These are phyloP conservation scores for Caenorhabditis tropicalis DNA, from an alignment of 1,140 invertebrate genomes.

Conservation along the genomic window DNA sequence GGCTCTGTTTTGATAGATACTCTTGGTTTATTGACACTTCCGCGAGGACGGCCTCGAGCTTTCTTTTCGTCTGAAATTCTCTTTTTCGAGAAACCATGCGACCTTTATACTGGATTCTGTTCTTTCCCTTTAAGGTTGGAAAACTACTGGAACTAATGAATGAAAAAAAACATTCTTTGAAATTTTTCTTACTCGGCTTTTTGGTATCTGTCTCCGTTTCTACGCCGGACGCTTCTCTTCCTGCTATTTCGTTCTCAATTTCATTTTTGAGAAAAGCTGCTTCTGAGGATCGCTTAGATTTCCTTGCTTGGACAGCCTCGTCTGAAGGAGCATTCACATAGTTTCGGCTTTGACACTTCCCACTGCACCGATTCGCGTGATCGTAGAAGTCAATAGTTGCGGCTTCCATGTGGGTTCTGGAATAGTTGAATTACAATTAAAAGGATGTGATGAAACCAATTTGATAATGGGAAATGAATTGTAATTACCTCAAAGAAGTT, in stretches of 20 bases:
- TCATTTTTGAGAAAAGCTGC: background rate
- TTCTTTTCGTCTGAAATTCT: background rate
- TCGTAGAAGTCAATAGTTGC: slow-evolving; percentile 24
- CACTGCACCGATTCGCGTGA: background rate
- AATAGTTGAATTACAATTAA: background rate
- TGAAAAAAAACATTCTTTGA: too few relatives aligned
- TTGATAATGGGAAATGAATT: too few relatives aligned
- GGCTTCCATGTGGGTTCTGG: slow-evolving; percentile 23
- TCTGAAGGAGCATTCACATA: slow-evolving; percentile 8
- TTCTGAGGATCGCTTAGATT: background rate
- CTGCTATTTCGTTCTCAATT: background rate
- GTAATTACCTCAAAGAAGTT: background rate
- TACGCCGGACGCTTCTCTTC: background rate
- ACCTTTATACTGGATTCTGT: too few relatives aligned
- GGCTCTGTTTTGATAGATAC: background rate
- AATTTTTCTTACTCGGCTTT: background rate
- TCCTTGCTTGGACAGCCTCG: background rate
- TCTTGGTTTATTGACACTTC: slow-evolving; percentile 29
- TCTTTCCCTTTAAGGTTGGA: too few relatives aligned
- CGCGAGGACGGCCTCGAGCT: slow-evolving; percentile 7
- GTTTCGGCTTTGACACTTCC: slow-evolving; percentile 21
- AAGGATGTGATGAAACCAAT: too few relatives aligned
- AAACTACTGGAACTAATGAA: too few relatives aligned
- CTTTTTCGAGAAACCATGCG: too few relatives aligned
- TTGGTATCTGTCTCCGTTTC: background rate